These are phyloP conservation scores for Tamias sibiricus DNA, from an alignment of 2,113 vertebrate species.

Conservation along the genomic window DNA sequence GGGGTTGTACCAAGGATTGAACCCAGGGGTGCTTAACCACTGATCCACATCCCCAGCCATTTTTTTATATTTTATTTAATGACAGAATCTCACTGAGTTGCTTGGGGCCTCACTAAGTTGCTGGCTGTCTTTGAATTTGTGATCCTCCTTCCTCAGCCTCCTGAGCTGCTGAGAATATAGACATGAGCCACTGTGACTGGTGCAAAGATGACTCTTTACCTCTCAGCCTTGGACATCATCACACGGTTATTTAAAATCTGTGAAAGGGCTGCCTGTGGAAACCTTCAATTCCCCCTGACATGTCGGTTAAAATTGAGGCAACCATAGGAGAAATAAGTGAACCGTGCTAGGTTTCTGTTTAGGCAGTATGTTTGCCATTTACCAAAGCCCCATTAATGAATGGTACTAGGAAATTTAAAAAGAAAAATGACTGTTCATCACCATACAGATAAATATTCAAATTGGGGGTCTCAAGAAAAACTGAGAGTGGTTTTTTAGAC, in stretches of 20 bases:
- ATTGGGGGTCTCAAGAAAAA: not conserved
- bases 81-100: too few relatives aligned
- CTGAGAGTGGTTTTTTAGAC: not conserved
- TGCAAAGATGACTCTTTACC: not conserved
- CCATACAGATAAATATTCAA: not conserved
- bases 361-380: constrained; percentile 29
- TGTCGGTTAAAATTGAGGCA: constrained; percentile 1
- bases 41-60: too few relatives aligned
- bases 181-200: too few relatives aligned
- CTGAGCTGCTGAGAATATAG: too few relatives aligned
- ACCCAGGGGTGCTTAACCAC: too few relatives aligned
- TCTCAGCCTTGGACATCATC: not conserved
- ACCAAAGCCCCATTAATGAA: not conserved
- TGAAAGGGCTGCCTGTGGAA: not conserved
- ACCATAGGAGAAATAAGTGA: not conserved
- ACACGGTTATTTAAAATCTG: not conserved
- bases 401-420: not conserved
- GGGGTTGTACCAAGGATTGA: too few relatives aligned
- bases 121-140: too few relatives aligned
- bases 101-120: too few relatives aligned
- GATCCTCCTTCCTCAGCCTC: too few relatives aligned
- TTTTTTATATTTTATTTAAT: too few relatives aligned
- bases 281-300: not conserved
- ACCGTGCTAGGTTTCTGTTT: not conserved
- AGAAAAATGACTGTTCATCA: not conserved